phyloP scores from a whole-genome alignment of 2,797 vertebrate genomes.

The Poliocrania exsul region DNA sequence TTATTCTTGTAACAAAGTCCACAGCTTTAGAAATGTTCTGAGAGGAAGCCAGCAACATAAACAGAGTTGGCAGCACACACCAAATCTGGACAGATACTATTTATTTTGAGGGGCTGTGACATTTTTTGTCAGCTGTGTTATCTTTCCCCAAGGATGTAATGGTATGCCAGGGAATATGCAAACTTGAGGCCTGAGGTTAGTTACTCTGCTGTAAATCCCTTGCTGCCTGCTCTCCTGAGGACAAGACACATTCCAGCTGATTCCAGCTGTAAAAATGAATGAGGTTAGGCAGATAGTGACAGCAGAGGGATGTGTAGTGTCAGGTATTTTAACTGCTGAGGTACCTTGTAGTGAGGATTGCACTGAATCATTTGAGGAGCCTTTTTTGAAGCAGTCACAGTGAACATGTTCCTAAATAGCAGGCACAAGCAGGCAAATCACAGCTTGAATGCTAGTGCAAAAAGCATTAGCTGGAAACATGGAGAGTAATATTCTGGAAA shows the following conservation, averaged over 20 bases:
- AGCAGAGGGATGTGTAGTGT: neutral
- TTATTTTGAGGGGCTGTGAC: slow-evolving; percentile 11
- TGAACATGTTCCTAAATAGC: neutral
- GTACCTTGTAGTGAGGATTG: neutral
- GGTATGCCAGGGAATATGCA: slow-evolving; percentile 13
- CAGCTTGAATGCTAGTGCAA: neutral
- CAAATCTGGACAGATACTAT: neutral
- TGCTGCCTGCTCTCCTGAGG: neutral
- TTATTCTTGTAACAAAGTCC: neutral
- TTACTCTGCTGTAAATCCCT: slow-evolving; percentile 38
- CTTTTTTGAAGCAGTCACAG: neutral
- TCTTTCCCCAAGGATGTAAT: slow-evolving; percentile 5
- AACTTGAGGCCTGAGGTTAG: slow-evolving; percentile 13
- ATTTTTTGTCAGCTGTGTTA: slow-evolving; percentile 36
- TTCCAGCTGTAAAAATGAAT: slow-evolving; percentile 32
- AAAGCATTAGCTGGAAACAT: neutral
- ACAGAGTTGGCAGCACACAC: neutral
- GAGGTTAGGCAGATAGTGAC: neutral
- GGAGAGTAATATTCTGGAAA: neutral
- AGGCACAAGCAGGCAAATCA: neutral
- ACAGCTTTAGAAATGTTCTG: neutral
- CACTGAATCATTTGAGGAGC: neutral
- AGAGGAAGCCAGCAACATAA: neutral
- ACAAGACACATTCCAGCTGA: slow-evolving; percentile 6
- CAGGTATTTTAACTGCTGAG: slow-evolving; percentile 11